These are phyloP conservation scores for Streblospio benedicti DNA, from an alignment of 1,140 invertebrate species.

Conservation along the genomic window DNA sequence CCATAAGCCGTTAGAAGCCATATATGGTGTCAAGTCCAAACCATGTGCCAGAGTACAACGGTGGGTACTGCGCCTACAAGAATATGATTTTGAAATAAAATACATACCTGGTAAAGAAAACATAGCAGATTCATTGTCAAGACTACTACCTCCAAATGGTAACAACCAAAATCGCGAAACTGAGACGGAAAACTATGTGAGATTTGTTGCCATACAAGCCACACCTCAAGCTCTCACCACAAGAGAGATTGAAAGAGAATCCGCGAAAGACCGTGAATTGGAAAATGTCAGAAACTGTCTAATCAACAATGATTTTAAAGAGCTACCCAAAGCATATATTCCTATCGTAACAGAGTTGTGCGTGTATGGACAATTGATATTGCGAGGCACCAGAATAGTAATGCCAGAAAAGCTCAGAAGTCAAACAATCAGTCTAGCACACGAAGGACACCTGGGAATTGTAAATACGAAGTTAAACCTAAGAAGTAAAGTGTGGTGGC, in stretches of 20 bases:
- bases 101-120: background rate
- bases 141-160: too few species aligned
- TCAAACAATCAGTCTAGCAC: constrained; percentile 16
- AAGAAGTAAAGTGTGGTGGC: constrained; percentile 41
- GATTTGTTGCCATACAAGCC: too few species aligned
- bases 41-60: constrained; percentile 23
- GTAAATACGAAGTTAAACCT: constrained; percentile 27
- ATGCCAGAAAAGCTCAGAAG: background rate
- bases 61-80: constrained; percentile 24
- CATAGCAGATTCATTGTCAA: background rate
- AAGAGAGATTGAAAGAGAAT: too few species aligned
- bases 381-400: background rate
- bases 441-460: constrained; percentile 33
- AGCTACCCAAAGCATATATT: background rate
- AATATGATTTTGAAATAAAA: constrained; percentile 11
- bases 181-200: constrained; percentile 35
- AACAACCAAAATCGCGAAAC: constrained; percentile 6
- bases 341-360: constrained; percentile 1
- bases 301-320: too few species aligned
- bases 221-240: too few species aligned
- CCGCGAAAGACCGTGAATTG: too few species aligned
- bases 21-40: constrained; percentile 13
- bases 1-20: constrained; percentile 19
- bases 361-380: background rate
- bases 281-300: too few species aligned